Evolutionary conservation across 2,888 invertebrate species (phyloP).

Genomic region (Caenorhabditis sp.): DNA sequence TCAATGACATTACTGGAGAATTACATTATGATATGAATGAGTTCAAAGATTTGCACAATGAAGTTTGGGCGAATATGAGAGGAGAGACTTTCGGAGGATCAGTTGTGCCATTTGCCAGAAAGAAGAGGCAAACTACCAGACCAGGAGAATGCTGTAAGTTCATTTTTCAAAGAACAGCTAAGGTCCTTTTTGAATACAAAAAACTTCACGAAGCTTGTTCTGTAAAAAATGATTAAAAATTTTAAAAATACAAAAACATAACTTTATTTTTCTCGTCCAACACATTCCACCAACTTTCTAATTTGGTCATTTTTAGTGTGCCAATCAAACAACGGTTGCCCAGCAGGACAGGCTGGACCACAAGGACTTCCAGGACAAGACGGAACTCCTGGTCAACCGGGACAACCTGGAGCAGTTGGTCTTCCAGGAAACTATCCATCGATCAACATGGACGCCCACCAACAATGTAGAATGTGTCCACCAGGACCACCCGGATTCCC

Average conservation of each 20-base stretch:
- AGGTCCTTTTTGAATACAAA: no score
- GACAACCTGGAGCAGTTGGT: conserved; percentile 46
- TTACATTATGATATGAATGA: conserved; percentile 46
- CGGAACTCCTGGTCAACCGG: conserved; percentile 48
- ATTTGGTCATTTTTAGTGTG: no score
- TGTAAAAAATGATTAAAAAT: no score
- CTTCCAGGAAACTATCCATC: conserved; percentile 58
- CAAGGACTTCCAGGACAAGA: conserved; percentile 47
- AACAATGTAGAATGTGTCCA: conserved; percentile 59
- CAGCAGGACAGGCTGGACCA: conserved; percentile 47
- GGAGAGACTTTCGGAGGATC: conserved; percentile 44
- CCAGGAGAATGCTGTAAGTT: conserved; percentile 47
- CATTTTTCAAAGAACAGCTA: no score
- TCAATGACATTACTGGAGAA: conserved; percentile 48
- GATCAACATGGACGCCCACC: conserved; percentile 51
- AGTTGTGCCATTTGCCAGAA: conserved; percentile 47
- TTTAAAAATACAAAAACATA: background rate
- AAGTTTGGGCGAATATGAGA: conserved; percentile 29
- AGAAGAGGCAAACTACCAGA: conserved; percentile 47
- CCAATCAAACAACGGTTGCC: conserved; percentile 46
- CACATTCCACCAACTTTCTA: no score
- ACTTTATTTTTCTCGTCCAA: no score
- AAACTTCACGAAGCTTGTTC: no score
- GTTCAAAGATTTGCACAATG: conserved; percentile 48
- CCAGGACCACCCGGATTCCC: conserved; percentile 55